phyloP scores from a whole-genome alignment of 2,113 vertebrate genomes.

The Odocoileus hemionus region DNA sequence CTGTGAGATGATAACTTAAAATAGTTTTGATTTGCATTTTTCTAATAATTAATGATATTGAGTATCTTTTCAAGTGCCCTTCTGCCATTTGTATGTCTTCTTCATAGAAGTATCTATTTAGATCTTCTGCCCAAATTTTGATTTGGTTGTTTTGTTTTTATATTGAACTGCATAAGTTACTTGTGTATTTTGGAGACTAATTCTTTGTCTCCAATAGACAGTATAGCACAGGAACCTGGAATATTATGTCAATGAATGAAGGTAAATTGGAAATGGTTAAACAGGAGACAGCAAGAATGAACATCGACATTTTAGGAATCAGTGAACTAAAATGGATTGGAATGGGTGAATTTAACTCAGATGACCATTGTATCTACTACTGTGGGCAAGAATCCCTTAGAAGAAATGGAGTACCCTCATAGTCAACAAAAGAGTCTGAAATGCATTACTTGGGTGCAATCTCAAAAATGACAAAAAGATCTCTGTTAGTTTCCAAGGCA shows the following conservation, averaged over 20 bases:
- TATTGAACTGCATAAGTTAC: neutral
- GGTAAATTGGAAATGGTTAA: neutral
- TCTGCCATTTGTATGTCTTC: neutral
- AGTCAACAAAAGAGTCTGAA: neutral
- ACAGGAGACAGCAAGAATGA: rapidly evolving
- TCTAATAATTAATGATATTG: neutral
- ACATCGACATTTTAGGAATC: neutral
- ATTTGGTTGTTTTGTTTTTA: neutral
- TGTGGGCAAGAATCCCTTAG: neutral
- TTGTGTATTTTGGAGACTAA: neutral
- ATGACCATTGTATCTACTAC: neutral
- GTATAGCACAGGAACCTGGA: neutral
- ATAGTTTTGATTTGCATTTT: neutral
- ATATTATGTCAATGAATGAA: neutral
- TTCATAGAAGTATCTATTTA: neutral
- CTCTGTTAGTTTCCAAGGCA: neutral
- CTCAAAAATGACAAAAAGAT: neutral
- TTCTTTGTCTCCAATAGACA: neutral
- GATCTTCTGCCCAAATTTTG: neutral
- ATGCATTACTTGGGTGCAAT: neutral
- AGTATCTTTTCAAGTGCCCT: neutral
- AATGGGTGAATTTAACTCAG: neutral
- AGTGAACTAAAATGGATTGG: neutral
- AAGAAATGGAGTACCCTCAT: neutral
- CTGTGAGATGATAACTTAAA: neutral